Percentiles rank a stretch among this genome's conserved stretches.
phyloP scores from a whole-genome alignment of 2,797 vertebrate genomes.

The Eulemur albifrons region DNA sequence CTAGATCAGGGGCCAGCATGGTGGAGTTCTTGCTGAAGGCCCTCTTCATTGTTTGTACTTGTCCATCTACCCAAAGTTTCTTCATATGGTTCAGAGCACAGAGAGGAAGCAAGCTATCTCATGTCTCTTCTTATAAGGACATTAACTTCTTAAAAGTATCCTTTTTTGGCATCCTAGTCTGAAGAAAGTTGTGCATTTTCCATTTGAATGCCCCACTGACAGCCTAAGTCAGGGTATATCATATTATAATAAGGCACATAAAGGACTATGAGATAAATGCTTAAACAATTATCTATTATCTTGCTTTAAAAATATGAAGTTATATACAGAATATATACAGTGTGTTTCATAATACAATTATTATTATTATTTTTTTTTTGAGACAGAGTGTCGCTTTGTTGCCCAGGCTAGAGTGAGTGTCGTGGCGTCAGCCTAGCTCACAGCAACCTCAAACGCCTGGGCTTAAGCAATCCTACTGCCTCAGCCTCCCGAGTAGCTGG shows the following conservation, averaged over 20 bases:
- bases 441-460: too few relatives aligned
- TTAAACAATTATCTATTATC: conserved; percentile 64
- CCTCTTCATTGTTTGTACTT: background rate
- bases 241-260: conserved; percentile 60
- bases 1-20: background rate
- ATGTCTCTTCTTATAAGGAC: background rate
- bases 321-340: conserved; percentile 49
- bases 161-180: background rate
- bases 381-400: too few relatives aligned
- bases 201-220: conserved; percentile 62
- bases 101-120: background rate
- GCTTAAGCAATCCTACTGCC: too few relatives aligned
- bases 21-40: background rate
- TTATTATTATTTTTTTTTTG: background rate
- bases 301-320: conserved; percentile 61
- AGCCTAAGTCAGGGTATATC: conserved; percentile 57
- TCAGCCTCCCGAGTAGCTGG: too few relatives aligned
- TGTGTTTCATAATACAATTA: conserved; percentile 46
- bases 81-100: background rate
- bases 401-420: too few relatives aligned
- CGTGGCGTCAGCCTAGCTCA: too few relatives aligned
- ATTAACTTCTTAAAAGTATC: background rate
- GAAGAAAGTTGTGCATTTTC: conserved; percentile 52
- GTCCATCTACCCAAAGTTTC: background rate
- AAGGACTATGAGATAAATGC: conserved; percentile 63